These are phyloP conservation scores for Bombus haemorrhoidalis DNA, from an alignment of 1,140 invertebrate genomes.

Conservation along the genomic window DNA sequence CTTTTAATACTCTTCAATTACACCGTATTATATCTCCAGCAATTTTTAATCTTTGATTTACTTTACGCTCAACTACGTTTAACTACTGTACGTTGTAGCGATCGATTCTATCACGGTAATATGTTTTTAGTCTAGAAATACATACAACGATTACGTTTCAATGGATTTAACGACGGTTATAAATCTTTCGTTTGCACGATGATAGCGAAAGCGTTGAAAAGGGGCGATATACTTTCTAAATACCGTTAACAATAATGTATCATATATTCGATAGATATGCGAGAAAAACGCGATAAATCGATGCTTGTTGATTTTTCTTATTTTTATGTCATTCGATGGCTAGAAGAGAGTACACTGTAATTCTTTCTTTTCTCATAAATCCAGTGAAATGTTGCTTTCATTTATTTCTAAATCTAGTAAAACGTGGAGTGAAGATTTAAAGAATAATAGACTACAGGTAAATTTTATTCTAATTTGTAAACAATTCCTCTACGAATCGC, in stretches of 20 bases:
- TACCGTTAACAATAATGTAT: not conserved
- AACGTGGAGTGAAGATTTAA: no score
- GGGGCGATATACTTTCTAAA: not conserved
- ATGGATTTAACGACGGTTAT: not conserved
- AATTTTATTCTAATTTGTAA: not conserved
- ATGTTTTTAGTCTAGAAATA: no score
- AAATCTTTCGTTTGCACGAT: not conserved
- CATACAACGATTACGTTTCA: not conserved
- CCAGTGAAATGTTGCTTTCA: no score
- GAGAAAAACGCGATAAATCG: not conserved
- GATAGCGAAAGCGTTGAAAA: conserved; percentile 12
- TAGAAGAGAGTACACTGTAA: no score
- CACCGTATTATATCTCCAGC: not conserved
- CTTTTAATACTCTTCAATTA: not conserved
- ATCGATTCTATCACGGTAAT: not conserved
- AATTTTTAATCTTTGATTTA: no score
- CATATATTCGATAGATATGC: not conserved
- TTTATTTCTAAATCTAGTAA: no score
- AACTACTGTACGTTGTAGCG: no score
- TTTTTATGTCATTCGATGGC: no score
- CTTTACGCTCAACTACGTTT: no score
- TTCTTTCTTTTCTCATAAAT: no score
- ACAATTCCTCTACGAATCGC: no score
- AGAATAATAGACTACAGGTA: no score
- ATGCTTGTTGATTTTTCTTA: not conserved